A percentile compares a stretch with the other conserved stretches of the same genome.
These are phyloP conservation scores for Lophotis ruficrista DNA, from an alignment of 2,113 vertebrate genomes.

Conservation along the genomic window DNA sequence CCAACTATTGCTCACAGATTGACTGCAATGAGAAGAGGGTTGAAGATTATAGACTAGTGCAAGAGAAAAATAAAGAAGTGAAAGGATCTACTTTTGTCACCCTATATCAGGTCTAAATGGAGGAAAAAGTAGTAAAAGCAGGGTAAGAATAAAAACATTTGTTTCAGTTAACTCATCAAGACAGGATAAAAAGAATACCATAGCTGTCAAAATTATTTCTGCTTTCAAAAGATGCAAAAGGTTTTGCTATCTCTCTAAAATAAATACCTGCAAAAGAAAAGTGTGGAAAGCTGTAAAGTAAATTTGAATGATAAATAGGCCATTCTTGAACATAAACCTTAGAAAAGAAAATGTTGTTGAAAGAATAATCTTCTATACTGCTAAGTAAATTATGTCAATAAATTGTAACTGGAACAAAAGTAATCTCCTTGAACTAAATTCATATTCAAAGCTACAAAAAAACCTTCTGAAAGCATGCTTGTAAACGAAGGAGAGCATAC, in stretches of 20 bases:
- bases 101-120: neutral
- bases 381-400: slow-evolving; percentile 63
- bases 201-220: slow-evolving; percentile 52
- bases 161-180: slow-evolving; percentile 10
- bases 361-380: slow-evolving; percentile 58
- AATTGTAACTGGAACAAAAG: slow-evolving; percentile 44
- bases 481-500: slow-evolving; percentile 56
- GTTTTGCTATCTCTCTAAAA: slow-evolving; percentile 40
- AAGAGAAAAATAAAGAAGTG: neutral
- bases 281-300: slow-evolving; percentile 42
- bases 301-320: slow-evolving; percentile 44
- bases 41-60: neutral
- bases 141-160: slow-evolving; percentile 9
- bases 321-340: slow-evolving; percentile 42
- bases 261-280: slow-evolving; percentile 61
- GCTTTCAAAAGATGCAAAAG: slow-evolving; percentile 23
- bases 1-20: slow-evolving; percentile 99
- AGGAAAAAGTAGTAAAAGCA: slow-evolving; percentile 6
- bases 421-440: slow-evolving; percentile 56
- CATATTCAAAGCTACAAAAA: slow-evolving; percentile 47
- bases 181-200: neutral
- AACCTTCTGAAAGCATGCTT: slow-evolving; percentile 51
- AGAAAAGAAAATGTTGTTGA: slow-evolving; percentile 64
- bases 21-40: slow-evolving; percentile 77
- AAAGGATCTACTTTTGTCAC: neutral